Evolutionary conservation across 1,140 invertebrate species (phyloP).

Genomic region (Drosophila repletoides): DNA sequence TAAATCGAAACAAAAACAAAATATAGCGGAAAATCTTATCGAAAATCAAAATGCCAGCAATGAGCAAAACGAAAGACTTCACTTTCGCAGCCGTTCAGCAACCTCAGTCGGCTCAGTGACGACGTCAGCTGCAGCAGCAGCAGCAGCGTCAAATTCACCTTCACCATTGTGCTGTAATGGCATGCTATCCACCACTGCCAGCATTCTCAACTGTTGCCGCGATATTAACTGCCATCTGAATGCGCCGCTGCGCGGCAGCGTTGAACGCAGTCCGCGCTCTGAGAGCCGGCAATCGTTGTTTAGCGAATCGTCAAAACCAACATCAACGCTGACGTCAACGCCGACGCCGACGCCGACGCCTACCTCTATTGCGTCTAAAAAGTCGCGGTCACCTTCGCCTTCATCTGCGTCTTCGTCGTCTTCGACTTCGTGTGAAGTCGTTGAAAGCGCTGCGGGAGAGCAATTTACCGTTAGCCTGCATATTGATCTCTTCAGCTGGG

Average conservation of each 20-base stretch:
- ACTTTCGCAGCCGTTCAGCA: constrained; percentile 72
- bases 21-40: constrained; percentile 49
- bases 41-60: constrained; percentile 45
- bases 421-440: constrained; percentile 29
- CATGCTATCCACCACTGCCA: constrained; percentile 40
- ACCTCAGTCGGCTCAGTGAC: constrained; percentile 40
- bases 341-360: constrained; percentile 26
- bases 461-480: constrained; percentile 86
- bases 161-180: constrained; percentile 76
- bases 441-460: constrained; percentile 18
- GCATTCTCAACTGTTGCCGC: constrained; percentile 68
- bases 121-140: constrained; percentile 13
- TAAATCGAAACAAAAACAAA: too few species aligned
- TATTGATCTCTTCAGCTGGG: constrained; percentile 90
- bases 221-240: constrained; percentile 76
- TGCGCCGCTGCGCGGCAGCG: constrained; percentile 55
- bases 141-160: constrained; percentile 48
- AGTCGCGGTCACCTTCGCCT: constrained; percentile 28
- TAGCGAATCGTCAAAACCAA: constrained; percentile 13
- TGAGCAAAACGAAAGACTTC: constrained; percentile 79
- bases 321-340: constrained; percentile 37
- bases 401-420: constrained; percentile 26
- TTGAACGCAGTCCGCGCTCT: constrained; percentile 43
- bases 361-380: not conserved
- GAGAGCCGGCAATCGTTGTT: constrained; percentile 58